Conservation (phyloP, 1,140 invertebrate species). For the Procambarus clarkii region DNA sequence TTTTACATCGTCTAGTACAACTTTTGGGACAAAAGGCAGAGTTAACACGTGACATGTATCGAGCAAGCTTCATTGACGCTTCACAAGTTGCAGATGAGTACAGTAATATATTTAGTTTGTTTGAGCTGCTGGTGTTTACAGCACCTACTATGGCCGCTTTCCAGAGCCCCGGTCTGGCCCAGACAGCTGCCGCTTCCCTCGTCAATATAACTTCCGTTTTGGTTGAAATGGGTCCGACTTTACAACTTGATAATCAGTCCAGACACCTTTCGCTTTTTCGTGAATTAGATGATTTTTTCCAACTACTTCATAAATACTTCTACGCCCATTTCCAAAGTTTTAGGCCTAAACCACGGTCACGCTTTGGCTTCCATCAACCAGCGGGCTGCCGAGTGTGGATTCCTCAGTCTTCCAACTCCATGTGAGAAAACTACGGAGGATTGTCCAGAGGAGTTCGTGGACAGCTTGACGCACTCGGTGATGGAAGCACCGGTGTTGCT, state of each 20-base stretch:
- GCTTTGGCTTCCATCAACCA: neutral
- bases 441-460: conserved; percentile 9
- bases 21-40: neutral
- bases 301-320: neutral
- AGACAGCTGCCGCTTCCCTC: neutral
- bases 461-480: conserved; percentile 22
- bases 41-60: neutral
- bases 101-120: neutral
- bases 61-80: too few relatives aligned
- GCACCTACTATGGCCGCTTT: neutral
- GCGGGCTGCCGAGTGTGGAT: neutral
- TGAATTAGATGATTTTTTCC: too few relatives aligned
- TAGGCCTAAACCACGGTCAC: neutral
- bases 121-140: neutral
- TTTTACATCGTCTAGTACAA: neutral
- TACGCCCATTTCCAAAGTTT: neutral
- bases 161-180: neutral
- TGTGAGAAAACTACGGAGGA: neutral
- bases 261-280: neutral
- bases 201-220: neutral
- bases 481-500: conserved; percentile 21
- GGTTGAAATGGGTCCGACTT: neutral
- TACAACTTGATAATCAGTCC: neutral
- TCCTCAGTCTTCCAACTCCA: too few relatives aligned
- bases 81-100: too few relatives aligned